Evolutionary conservation across 2,888 invertebrate genomes (phyloP).

Genomic region (Bembecia ichneumoniformis): DNA sequence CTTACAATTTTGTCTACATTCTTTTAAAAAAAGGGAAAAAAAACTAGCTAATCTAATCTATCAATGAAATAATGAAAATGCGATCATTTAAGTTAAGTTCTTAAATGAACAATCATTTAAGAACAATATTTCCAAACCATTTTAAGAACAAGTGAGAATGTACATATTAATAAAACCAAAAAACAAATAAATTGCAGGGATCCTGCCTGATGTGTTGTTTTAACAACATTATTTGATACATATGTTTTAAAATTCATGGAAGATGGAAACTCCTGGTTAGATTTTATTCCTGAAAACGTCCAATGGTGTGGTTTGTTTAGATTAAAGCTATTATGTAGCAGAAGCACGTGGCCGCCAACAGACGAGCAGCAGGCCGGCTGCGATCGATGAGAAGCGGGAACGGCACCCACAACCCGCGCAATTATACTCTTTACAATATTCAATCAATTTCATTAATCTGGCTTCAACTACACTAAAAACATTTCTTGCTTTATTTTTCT

Average conservation of each 20-base stretch:
- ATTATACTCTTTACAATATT: background rate
- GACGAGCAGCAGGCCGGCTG: conserved; percentile 46
- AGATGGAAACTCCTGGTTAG: conserved; percentile 32
- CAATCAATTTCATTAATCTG: background rate
- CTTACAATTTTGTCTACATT: too few relatives aligned
- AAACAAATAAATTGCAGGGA: too few relatives aligned
- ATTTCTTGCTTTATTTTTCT: too few relatives aligned
- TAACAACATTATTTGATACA: conserved; percentile 12
- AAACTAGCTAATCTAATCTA: too few relatives aligned
- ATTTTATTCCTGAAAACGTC: conserved; percentile 51
- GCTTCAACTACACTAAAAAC: background rate
- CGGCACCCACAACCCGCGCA: conserved; percentile 11
- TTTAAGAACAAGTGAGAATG: too few relatives aligned
- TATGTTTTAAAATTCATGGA: conserved; percentile 23
- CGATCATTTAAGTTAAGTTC: too few relatives aligned
- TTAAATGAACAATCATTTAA: too few relatives aligned
- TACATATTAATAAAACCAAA: too few relatives aligned
- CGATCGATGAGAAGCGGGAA: conserved; percentile 41
- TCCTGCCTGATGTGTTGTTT: too few relatives aligned
- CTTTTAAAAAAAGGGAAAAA: too few relatives aligned
- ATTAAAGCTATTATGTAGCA: conserved; percentile 44
- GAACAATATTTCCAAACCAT: too few relatives aligned
- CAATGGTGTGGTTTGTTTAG: conserved; percentile 51
- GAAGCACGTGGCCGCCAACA: conserved; percentile 53
- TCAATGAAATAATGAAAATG: too few relatives aligned